phyloP scores from a whole-genome alignment of 1,140 invertebrate genomes.

The Aleiodes sp. region DNA sequence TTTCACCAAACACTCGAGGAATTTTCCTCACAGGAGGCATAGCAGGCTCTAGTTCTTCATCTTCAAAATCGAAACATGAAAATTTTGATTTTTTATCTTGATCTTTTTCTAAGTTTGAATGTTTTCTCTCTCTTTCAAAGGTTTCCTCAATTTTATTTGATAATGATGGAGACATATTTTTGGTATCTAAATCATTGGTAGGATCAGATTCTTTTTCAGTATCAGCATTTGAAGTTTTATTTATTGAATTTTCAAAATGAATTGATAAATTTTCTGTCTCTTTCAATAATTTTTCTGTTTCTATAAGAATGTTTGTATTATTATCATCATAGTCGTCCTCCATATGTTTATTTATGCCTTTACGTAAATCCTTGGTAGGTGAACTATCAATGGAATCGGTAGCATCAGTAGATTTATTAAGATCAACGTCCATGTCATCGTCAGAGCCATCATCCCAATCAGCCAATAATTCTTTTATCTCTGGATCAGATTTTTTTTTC shows the following conservation, averaged over 20 bases:
- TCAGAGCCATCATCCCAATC: slow-evolving; percentile 63
- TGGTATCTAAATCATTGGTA: slow-evolving; percentile 38
- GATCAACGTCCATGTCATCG: slow-evolving; percentile 43
- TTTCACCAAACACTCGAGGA: slow-evolving; percentile 58
- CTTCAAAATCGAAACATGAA: slow-evolving; percentile 70
- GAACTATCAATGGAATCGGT: slow-evolving; percentile 4
- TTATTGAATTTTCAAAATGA: not conserved
- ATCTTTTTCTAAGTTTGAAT: slow-evolving; percentile 48
- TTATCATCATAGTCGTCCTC: slow-evolving; percentile 37
- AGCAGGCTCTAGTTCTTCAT: slow-evolving; percentile 63
- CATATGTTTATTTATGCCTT: slow-evolving; percentile 47
- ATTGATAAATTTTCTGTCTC: slow-evolving; percentile 42
- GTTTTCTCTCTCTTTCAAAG: slow-evolving; percentile 41
- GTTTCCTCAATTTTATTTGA: slow-evolving; percentile 5
- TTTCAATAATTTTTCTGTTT: slow-evolving; percentile 54
- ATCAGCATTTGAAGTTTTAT: not conserved
- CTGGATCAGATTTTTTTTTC: slow-evolving; percentile 60
- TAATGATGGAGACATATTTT: slow-evolving; percentile 32
- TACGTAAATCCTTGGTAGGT: slow-evolving; percentile 15
- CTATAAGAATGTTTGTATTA: slow-evolving; percentile 43
- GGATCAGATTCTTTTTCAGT: slow-evolving; percentile 21
- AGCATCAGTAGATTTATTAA: slow-evolving; percentile 32
- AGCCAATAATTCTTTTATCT: slow-evolving; percentile 59
- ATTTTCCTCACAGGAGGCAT: slow-evolving; percentile 65
- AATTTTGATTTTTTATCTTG: slow-evolving; percentile 58